Percentiles rank a stretch among this genome's conserved stretches.
These are phyloP conservation scores for Actias luna DNA, from an alignment of 2,888 invertebrate genomes.

Conservation along the genomic window DNA sequence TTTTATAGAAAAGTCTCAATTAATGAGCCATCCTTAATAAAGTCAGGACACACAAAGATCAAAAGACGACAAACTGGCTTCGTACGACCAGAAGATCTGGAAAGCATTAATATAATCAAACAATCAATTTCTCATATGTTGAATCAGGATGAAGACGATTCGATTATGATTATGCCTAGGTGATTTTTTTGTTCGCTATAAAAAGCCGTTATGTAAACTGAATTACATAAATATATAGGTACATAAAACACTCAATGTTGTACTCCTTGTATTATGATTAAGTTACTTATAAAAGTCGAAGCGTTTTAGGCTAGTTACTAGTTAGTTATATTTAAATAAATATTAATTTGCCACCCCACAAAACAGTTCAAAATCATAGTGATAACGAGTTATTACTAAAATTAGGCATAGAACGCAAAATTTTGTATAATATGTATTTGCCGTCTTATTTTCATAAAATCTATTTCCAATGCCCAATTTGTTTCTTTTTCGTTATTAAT, in stretches of 20 bases:
- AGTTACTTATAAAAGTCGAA: too few species aligned
- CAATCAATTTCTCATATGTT: slow-evolving; percentile 7
- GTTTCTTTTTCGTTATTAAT: too few species aligned
- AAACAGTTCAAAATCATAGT: too few species aligned
- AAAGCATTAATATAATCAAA: slow-evolving; percentile 30
- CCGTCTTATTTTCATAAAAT: too few species aligned
- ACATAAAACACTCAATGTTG: not conserved
- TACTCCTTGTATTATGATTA: too few species aligned
- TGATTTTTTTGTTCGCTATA: slow-evolving; percentile 4
- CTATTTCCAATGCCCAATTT: too few species aligned
- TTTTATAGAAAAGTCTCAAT: slow-evolving; percentile 59
- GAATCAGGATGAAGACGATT: slow-evolving; percentile 13
- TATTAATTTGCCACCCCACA: too few species aligned
- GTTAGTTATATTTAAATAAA: too few species aligned
- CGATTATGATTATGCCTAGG: slow-evolving; percentile 14
- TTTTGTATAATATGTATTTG: too few species aligned
- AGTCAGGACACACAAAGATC: slow-evolving; percentile 38
- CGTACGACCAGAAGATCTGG: slow-evolving; percentile 41
- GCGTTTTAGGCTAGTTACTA: too few species aligned
- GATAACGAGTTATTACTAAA: too few species aligned
- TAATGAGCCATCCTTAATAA: slow-evolving; percentile 28
- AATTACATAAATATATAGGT: not conserved
- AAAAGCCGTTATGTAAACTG: not conserved
- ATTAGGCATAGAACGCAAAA: too few species aligned
- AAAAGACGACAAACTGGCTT: slow-evolving; percentile 61